Conservation (phyloP, 2,888 invertebrate species). For the Corbicula japonica region DNA sequence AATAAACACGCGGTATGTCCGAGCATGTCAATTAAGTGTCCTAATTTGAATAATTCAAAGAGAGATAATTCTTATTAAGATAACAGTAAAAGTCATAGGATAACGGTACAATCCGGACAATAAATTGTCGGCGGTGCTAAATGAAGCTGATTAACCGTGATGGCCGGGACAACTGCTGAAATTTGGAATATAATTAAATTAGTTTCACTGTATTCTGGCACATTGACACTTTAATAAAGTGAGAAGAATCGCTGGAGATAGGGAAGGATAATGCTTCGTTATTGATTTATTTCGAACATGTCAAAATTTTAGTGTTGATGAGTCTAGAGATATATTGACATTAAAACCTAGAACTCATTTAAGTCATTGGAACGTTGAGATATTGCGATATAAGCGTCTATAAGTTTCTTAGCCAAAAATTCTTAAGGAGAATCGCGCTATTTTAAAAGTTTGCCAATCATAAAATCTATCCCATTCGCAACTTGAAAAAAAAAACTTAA, state of each 20-base stretch:
- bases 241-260: constrained; percentile 8
- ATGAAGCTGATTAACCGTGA: constrained; percentile 31
- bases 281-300: constrained; percentile 28
- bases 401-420: neutral
- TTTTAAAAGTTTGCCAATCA: too few relatives aligned
- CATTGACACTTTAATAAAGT: constrained; percentile 38
- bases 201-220: constrained; percentile 25
- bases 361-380: neutral
- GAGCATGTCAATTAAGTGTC: constrained; percentile 19
- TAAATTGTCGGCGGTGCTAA: constrained; percentile 29
- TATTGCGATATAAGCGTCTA: neutral
- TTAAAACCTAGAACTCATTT: neutral
- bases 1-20: constrained; percentile 3
- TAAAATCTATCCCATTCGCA: too few relatives aligned
- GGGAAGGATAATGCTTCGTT: neutral
- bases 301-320: constrained; percentile 3
- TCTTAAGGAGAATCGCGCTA: neutral
- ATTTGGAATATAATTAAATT: constrained; percentile 36
- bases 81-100: constrained; percentile 41
- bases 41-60: constrained; percentile 32
- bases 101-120: constrained; percentile 31
- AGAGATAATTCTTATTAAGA: constrained; percentile 44
- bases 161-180: constrained; percentile 37
- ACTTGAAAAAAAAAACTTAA: too few relatives aligned
- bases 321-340: neutral